These are phyloP conservation scores for Peromyscus eremicus DNA, from an alignment of 2,797 vertebrate genomes.

Conservation along the genomic window DNA sequence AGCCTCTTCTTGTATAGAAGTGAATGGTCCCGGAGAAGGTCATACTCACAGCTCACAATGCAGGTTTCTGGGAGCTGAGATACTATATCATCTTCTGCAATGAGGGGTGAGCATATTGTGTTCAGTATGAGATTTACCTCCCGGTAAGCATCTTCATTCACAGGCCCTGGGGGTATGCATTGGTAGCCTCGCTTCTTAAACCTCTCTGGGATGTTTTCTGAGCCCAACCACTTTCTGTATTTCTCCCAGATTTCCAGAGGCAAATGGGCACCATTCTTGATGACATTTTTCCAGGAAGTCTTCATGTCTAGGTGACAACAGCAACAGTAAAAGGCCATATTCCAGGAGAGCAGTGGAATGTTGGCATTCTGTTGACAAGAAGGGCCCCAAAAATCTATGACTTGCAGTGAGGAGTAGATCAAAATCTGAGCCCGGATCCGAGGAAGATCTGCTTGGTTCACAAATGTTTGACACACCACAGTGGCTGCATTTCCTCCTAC, in stretches of 20 bases:
- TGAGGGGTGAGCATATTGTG: constrained; percentile 87
- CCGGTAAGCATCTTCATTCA: constrained; percentile 85
- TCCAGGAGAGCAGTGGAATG: constrained; percentile 88
- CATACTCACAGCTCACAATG: constrained; percentile 93
- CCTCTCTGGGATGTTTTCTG: constrained; percentile 89
- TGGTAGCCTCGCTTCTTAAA: constrained; percentile 87
- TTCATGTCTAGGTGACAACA: constrained; percentile 87
- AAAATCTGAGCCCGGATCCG: constrained; percentile 92
- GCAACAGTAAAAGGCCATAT: constrained; percentile 83
- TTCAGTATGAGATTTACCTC: constrained; percentile 72
- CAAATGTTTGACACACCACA: constrained; percentile 87
- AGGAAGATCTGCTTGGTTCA: constrained; percentile 86
- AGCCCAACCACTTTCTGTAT: constrained; percentile 89
- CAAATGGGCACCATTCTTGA: constrained; percentile 87
- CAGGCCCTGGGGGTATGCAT: neutral
- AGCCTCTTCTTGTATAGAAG: constrained; percentile 92
- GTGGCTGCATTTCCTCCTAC: constrained; percentile 90
- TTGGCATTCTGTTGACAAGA: constrained; percentile 92
- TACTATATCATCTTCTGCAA: constrained; percentile 90
- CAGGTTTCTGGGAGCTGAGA: constrained; percentile 88
- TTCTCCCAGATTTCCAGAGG: constrained; percentile 86
- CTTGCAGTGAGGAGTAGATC: constrained; percentile 91
- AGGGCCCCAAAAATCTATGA: constrained; percentile 91
- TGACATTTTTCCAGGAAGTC: constrained; percentile 48
- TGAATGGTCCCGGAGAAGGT: constrained; percentile 92